Conservation (phyloP, 2,888 invertebrate species). For the Aphidoletes aphidimyza region DNA sequence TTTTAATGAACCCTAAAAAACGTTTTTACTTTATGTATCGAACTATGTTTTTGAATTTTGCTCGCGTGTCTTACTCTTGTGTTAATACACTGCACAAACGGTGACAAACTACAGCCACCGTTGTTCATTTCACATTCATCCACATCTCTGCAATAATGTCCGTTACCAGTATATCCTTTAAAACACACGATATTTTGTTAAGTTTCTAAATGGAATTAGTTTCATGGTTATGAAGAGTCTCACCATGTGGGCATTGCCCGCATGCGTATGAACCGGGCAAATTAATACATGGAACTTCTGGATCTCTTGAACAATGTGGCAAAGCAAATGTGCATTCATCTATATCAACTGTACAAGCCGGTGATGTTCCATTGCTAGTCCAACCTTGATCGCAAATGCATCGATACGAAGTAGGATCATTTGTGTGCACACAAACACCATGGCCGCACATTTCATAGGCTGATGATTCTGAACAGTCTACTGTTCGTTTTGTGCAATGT, state of each 20-base stretch:
- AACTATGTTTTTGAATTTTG: no score
- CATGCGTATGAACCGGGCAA: conserved; percentile 89
- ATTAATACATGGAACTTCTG: conserved; percentile 87
- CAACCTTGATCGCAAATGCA: conserved; percentile 91
- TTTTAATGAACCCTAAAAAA: conserved; percentile 78
- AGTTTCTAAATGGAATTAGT: no score
- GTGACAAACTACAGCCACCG: conserved; percentile 88
- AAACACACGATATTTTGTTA: no score
- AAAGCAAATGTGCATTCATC: conserved; percentile 82
- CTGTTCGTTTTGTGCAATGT: conserved; percentile 80
- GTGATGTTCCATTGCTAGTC: conserved; percentile 76
- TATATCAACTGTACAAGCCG: conserved; percentile 84
- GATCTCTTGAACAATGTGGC: conserved; percentile 82
- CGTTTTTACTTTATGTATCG: background rate
- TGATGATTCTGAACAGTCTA: conserved; percentile 78
- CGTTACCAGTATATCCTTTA: conserved; percentile 91
- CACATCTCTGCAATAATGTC: conserved; percentile 85
- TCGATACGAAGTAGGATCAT: conserved; percentile 73
- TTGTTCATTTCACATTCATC: conserved; percentile 87
- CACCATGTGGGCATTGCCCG: conserved; percentile 85
- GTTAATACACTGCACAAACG: conserved; percentile 87
- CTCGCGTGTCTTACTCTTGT: conserved; percentile 70
- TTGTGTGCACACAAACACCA: conserved; percentile 81
- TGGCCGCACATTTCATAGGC: conserved; percentile 86
- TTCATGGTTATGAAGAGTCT: no score